A percentile compares a stretch with the other conserved stretches of the same genome.
phyloP scores from a whole-genome alignment of 2,113 vertebrate genomes.

The Lasiurus borealis region DNA sequence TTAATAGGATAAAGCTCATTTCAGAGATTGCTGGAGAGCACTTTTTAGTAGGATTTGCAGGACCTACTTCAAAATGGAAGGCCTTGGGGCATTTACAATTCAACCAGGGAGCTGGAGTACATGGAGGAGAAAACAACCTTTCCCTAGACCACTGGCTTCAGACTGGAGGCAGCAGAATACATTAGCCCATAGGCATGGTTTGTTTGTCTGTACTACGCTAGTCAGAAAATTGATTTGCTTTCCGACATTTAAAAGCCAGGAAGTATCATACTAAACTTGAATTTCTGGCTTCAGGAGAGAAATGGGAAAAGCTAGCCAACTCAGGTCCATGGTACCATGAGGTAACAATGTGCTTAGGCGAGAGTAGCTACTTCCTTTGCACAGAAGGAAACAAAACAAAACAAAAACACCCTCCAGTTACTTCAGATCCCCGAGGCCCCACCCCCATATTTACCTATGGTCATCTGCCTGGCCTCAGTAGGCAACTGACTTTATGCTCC shows the following conservation, averaged over 20 bases:
- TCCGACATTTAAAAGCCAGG: constrained; percentile 34
- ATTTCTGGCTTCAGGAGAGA: constrained; percentile 18
- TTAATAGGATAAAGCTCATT: constrained; percentile 75
- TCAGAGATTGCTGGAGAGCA: constrained; percentile 55
- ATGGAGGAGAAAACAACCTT: constrained; percentile 6
- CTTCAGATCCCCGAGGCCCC: neutral
- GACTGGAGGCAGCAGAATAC: neutral
- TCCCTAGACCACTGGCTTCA: neutral
- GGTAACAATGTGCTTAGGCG: neutral
- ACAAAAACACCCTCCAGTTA: no score
- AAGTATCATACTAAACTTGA: neutral
- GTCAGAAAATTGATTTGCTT: neutral
- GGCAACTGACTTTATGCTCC: neutral
- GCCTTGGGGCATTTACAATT: constrained; percentile 53
- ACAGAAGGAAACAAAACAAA: no score
- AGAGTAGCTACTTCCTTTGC: neutral
- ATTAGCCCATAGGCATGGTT: neutral
- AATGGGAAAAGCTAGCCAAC: neutral
- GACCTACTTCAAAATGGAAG: constrained; percentile 43
- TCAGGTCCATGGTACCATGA: no score
- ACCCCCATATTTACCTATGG: neutral
- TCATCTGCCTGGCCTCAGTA: neutral
- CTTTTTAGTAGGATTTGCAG: constrained; percentile 64
- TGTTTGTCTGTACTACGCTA: neutral
- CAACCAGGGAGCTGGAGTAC: neutral